Percentiles rank a stretch among this genome's conserved stretches.
phyloP scores from a whole-genome alignment of 2,113 vertebrate genomes.

The Pteropus alecto region DNA sequence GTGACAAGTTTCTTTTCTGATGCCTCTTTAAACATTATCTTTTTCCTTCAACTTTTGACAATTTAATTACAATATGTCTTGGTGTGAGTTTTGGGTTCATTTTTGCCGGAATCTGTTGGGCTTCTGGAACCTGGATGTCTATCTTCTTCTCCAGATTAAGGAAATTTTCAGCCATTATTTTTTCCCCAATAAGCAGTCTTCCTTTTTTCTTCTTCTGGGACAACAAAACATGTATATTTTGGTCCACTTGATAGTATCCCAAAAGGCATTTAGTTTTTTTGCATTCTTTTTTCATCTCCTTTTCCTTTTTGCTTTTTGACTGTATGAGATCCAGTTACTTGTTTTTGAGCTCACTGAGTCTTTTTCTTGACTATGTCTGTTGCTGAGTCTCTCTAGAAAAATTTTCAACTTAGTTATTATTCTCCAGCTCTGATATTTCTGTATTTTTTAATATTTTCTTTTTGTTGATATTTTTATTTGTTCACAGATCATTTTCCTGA shows the following conservation, averaged over 20 bases:
- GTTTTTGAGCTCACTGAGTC: neutral
- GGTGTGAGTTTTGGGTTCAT: neutral
- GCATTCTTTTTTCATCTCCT: neutral
- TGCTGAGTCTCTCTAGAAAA: neutral
- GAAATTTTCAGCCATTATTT: neutral
- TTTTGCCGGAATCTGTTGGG: neutral
- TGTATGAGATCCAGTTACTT: no score
- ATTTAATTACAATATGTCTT: neutral
- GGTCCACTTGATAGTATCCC: neutral
- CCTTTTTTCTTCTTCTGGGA: neutral
- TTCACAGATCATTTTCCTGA: neutral
- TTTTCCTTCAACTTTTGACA: neutral
- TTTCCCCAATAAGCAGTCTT: neutral
- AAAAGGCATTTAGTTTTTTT: neutral
- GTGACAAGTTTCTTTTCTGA: neutral
- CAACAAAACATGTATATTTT: neutral
- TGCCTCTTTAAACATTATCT: neutral
- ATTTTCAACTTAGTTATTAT: neutral
- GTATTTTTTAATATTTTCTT: neutral
- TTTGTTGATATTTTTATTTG: neutral
- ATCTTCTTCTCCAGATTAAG: neutral
- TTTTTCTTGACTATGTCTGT: neutral
- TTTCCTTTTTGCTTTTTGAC: no score
- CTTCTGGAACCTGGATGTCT: neutral
- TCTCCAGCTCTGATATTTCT: neutral